Evolutionary conservation across 2,888 invertebrate genomes (phyloP), one percentile per base, ranked within the genome.

Genomic region (Hemithea aestivaria): DNA sequence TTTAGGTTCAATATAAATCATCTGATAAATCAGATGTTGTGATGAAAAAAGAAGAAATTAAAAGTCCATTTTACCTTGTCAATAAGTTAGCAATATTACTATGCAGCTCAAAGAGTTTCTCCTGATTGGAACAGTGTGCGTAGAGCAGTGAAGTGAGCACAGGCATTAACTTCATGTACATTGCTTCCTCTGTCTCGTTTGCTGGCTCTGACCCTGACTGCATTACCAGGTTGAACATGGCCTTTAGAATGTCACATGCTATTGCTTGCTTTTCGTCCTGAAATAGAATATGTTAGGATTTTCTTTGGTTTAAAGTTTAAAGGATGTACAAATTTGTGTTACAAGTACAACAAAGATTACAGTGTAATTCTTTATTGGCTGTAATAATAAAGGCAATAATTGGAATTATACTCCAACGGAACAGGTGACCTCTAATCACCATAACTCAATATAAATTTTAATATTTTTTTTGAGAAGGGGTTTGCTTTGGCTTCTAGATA

Each of bases 61-160:
- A 26, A 16, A 16, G 2, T 16, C 2, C 16, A 16, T 1, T 21
- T 12, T 56, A 87, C 88, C 88, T 90, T 27, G 94, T 95, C 47
- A 98, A 80, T 54, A 97, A 83, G 81, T 97, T 95, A 6, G 95
- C 90, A 45, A 94, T 90, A 77, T 97, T 93, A 57, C 93, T 94
- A 53, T 91, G 89, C 20, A 96, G 77, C 46, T 92, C 92, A 63
- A 91, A 89, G 33, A 90, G 79, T 61, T 91, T 93, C 1, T 89
- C 90, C 12, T 88, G 80, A 38, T 80, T 85, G 12, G 84, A 73
- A 1, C 90, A 84, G 30, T 88, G 82, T 44, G 89, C 89, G 43
- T 93, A 74, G 2, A 97, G 77, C 35, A 96, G 78, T 43, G 91
- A 89, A 23, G 93, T 90, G 26, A 96, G 81, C 38, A 94, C 90